Conservation (phyloP, 2,113 vertebrate genomes). For the Otis tarda region DNA sequence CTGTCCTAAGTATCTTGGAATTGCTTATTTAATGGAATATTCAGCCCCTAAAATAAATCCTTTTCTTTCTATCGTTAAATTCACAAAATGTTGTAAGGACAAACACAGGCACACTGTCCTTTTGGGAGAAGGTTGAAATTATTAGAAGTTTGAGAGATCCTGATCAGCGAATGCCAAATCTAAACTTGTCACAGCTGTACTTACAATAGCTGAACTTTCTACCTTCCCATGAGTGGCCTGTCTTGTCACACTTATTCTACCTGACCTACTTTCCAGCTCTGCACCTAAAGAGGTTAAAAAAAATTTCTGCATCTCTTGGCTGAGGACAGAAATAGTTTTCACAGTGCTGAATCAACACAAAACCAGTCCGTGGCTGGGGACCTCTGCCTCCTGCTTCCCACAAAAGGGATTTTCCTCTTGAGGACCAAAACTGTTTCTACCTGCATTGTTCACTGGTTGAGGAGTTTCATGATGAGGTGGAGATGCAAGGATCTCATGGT, state of each 20-base stretch:
- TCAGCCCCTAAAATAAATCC: not conserved
- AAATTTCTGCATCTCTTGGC: not conserved
- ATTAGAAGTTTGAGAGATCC: not conserved
- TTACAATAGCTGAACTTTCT: slow-evolving; percentile 67
- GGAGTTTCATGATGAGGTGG: not conserved
- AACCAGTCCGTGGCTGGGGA: not conserved
- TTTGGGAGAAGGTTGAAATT: slow-evolving; percentile 28
- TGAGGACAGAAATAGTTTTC: not conserved
- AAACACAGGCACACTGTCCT: not conserved
- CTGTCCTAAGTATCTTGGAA: not conserved
- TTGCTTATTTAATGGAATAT: slow-evolving; percentile 11
- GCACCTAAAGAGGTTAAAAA: slow-evolving; percentile 18
- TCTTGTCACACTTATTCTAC: slow-evolving; percentile 64
- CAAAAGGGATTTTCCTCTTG: not conserved
- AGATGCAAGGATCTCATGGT: not conserved
- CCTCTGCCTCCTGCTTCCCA: not conserved
- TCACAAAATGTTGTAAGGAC: slow-evolving; percentile 18
- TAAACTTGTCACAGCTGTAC: slow-evolving; percentile 54
- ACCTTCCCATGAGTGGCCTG: slow-evolving; percentile 11
- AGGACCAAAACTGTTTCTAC: not conserved
- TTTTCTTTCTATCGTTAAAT: not conserved
- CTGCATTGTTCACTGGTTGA: not conserved
- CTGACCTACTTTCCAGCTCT: slow-evolving; percentile 57
- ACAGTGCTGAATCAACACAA: slow-evolving; percentile 48
- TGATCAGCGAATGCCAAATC: slow-evolving; percentile 36